Evolutionary conservation across 2,797 vertebrate genomes (phyloP).

Genomic region (Masticophis lateralis): DNA sequence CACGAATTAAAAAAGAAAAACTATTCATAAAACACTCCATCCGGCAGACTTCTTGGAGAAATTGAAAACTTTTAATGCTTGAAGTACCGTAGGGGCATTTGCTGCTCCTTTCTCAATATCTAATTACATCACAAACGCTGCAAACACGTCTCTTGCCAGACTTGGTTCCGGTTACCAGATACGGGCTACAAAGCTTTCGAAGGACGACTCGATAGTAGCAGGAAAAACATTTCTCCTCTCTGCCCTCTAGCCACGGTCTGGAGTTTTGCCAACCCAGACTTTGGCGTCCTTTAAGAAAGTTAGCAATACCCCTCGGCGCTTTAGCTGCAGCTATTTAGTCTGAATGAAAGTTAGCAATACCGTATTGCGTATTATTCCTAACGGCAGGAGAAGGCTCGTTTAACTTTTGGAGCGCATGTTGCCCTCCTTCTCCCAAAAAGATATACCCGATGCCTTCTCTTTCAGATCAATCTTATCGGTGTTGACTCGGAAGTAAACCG

Average conservation of each 20-base stretch:
- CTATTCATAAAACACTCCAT: background rate
- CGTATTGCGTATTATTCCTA: background rate
- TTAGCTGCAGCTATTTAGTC: background rate
- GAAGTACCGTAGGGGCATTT: background rate
- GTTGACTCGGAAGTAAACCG: background rate
- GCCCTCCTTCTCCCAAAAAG: background rate
- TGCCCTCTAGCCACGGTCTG: background rate
- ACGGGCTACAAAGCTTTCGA: background rate
- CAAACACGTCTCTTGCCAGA: background rate
- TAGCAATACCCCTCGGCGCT: background rate
- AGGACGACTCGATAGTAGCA: background rate
- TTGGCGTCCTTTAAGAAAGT: background rate
- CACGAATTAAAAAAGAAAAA: background rate
- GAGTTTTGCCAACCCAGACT: background rate
- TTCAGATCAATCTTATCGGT: background rate
- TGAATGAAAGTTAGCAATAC: background rate
- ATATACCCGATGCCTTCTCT: background rate
- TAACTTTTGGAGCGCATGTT: background rate
- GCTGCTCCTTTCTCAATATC: background rate
- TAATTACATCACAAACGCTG: background rate
- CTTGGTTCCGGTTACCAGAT: background rate
- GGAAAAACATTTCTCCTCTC: background rate
- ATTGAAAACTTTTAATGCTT: background rate
- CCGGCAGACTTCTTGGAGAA: background rate
- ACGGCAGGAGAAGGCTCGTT: background rate